Evolutionary conservation across 2,797 vertebrate genomes (phyloP).

Genomic region (Mus minutoides): DNA sequence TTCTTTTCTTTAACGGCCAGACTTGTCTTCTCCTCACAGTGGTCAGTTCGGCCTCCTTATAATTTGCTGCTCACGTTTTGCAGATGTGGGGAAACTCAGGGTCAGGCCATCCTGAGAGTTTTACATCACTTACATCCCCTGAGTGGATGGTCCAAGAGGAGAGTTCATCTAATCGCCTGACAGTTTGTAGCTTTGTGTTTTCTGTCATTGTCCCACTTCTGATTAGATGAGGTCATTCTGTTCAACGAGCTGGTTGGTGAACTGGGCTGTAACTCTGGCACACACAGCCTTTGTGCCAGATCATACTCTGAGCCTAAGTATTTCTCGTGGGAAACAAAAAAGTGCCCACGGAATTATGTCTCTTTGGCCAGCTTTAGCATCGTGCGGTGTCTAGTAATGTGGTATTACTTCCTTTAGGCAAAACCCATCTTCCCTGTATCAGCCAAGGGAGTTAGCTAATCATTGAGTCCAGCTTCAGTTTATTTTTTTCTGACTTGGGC

Average conservation of each 20-base stretch:
- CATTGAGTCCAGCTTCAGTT: background rate
- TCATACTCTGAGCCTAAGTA: background rate
- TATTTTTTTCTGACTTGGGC: background rate
- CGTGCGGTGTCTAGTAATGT: background rate
- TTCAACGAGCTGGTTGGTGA: background rate
- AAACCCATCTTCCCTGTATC: background rate
- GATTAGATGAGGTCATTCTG: background rate
- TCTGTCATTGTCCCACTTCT: background rate
- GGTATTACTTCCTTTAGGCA: background rate
- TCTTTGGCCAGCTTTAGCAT: constrained; percentile 16
- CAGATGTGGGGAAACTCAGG: constrained; percentile 11
- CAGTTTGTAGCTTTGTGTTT: background rate
- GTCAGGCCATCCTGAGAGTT: background rate
- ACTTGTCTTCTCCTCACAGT: background rate
- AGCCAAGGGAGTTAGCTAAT: background rate
- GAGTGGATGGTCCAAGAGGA: background rate
- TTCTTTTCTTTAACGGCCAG: background rate
- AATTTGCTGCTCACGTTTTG: background rate
- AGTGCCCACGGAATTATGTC: background rate
- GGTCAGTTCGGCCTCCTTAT: background rate
- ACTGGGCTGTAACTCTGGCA: background rate
- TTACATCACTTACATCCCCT: background rate
- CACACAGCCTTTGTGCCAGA: background rate
- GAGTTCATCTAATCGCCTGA: background rate
- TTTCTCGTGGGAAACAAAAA: background rate